Conservation (phyloP, 2,113 vertebrate genomes). For the Ictalurus furcatus region DNA sequence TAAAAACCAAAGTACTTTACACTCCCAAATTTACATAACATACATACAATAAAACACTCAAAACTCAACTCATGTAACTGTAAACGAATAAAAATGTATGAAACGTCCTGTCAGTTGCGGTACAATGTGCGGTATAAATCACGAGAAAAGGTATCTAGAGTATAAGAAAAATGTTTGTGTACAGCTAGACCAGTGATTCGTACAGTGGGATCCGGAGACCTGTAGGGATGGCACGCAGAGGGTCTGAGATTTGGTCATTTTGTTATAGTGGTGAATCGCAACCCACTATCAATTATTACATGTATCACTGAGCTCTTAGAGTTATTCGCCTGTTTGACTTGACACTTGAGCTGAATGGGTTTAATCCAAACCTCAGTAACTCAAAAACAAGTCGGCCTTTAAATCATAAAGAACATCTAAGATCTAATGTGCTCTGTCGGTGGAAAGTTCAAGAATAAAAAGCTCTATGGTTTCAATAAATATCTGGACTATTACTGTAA, state of each 20-base stretch:
- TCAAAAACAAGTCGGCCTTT: neutral
- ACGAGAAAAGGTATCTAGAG: accelerated
- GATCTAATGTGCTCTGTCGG: neutral
- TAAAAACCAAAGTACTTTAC: no score
- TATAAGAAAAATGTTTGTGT: neutral
- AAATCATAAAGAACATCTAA: neutral
- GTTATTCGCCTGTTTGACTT: no score
- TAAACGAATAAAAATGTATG: neutral
- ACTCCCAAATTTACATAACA: no score
- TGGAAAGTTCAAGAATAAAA: neutral
- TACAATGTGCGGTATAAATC: neutral
- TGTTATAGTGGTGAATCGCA: neutral
- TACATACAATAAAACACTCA: no score
- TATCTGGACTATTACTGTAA: neutral
- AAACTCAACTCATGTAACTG: neutral
- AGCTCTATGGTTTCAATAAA: neutral
- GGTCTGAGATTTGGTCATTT: neutral
- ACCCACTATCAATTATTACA: neutral
- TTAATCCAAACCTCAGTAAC: neutral
- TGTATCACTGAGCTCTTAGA: neutral
- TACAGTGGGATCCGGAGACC: neutral
- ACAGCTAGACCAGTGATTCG: neutral
- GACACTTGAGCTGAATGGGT: neutral
- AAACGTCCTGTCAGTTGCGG: neutral
- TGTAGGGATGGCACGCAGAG: neutral